A percentile compares a stretch with the other conserved stretches of the same genome.
These are phyloP conservation scores for Anableps anableps DNA, from an alignment of 2,797 vertebrate species.

Conservation along the genomic window DNA sequence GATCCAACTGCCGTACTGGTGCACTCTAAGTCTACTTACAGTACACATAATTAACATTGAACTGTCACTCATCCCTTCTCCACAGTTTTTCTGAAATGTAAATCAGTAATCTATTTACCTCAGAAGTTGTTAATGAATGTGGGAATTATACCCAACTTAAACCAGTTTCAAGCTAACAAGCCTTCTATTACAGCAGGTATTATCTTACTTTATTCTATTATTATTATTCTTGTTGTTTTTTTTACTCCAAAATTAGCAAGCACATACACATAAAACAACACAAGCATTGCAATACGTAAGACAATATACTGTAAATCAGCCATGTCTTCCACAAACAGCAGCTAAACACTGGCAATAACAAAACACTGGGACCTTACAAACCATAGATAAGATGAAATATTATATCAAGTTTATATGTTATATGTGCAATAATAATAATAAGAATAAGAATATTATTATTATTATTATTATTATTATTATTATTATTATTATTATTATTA, in stretches of 20 bases:
- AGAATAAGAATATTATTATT: neutral
- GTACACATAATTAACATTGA: constrained; percentile 21
- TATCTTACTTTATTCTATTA: neutral
- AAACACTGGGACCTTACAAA: neutral
- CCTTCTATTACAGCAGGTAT: neutral
- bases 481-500: neutral
- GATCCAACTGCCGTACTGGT: neutral
- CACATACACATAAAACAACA: neutral
- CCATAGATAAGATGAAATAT: neutral
- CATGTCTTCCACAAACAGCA: neutral
- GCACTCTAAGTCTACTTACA: neutral
- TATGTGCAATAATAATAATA: neutral
- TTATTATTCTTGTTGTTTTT: neutral
- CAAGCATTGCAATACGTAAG: neutral
- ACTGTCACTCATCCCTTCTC: constrained; percentile 3
- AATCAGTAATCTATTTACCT: neutral
- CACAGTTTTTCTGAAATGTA: constrained; percentile 5
- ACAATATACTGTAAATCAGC: neutral
- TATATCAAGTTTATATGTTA: neutral
- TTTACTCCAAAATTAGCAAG: neutral
- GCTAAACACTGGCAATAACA: neutral
- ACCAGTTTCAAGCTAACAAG: neutral
- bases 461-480: neutral
- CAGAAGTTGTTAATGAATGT: no score
- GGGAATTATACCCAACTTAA: neutral